Evolutionary conservation across 2,113 vertebrate genomes (phyloP).

Genomic region (Percopsis transmontana): DNA sequence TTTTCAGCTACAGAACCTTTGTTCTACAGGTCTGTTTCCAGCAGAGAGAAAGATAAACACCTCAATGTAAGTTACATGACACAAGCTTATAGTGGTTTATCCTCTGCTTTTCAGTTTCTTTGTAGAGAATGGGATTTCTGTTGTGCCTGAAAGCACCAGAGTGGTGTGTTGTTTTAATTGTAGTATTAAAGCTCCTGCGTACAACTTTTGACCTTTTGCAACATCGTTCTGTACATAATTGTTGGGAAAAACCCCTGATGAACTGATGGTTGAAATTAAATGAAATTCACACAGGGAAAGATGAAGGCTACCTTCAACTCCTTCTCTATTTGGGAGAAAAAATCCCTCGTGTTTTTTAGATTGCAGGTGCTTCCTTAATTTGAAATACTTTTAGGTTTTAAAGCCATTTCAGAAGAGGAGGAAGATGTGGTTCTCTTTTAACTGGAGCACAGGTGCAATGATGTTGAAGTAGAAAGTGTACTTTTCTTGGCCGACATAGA

Average conservation of each 20-base stretch:
- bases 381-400: too few relatives aligned
- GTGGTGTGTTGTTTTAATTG: not conserved
- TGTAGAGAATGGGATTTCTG: not conserved
- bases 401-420: not conserved
- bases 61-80: constrained; percentile 64
- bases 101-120: not conserved
- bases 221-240: too few relatives aligned
- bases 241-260: too few relatives aligned
- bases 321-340: too few relatives aligned
- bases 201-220: too few relatives aligned
- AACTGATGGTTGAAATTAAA: too few relatives aligned
- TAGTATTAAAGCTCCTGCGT: too few relatives aligned
- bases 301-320: too few relatives aligned
- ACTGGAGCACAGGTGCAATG: constrained; percentile 37
- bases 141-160: not conserved
- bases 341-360: too few relatives aligned
- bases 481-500: constrained; percentile 46
- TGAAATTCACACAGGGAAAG: too few relatives aligned
- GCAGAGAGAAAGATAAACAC: constrained; percentile 63
- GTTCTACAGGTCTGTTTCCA: constrained; percentile 46
- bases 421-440: not conserved
- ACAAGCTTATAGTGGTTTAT: constrained; percentile 8
- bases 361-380: too few relatives aligned
- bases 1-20: constrained; percentile 31
- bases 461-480: constrained; percentile 29